Evolutionary conservation across 2,888 invertebrate genomes (phyloP), one percentile per base, ranked within the genome.

Genomic region (Nezara viridula): DNA sequence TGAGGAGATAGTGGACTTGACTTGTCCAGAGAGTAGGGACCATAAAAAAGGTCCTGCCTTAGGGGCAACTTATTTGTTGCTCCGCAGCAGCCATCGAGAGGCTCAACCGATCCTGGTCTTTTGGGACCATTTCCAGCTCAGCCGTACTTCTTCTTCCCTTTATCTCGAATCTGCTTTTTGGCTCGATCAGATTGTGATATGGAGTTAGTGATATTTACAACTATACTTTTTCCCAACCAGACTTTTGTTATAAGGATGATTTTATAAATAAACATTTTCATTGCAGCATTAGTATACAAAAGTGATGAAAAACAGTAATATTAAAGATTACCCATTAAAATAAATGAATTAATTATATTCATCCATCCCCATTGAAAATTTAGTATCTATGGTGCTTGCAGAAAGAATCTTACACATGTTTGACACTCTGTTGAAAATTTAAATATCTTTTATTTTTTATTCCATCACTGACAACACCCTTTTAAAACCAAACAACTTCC

Each of bases 21-120:
- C 66, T 73, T 73, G 66, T 73, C 66, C 66, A 73, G 66, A 73
- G 37, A 73, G 32, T 37, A 73, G 37, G 66, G 66, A 37, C 19
- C 66, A 73, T 73, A 73, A 73, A 73, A 21, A 73, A 37, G 66
- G 66, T 73, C 3, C 32, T 6, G 66, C 37, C 66, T 73, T 73
- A 73, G 66, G 32, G 16, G 37, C 66, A 73, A 73, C 19, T 73
- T 73, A 73, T 73, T 73, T 73, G 32, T 73, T 32, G 19, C 19
- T 19, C 19, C 1, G 21, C 12, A 14, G n/a, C 27, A 27, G 60
- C n/a, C 60, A 60, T 60, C 27, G 2, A 0, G n/a, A 10, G 55
- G n/a, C n/a, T n/a, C 6, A n/a, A 27, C n/a, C 10, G 7, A 10
- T 19, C 14, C 66, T 73, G 2, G 37, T 32, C 66, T 73, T 37